These are phyloP conservation scores for Brachionichthys hirsutus DNA, from an alignment of 2,113 vertebrate genomes.

Conservation along the genomic window DNA sequence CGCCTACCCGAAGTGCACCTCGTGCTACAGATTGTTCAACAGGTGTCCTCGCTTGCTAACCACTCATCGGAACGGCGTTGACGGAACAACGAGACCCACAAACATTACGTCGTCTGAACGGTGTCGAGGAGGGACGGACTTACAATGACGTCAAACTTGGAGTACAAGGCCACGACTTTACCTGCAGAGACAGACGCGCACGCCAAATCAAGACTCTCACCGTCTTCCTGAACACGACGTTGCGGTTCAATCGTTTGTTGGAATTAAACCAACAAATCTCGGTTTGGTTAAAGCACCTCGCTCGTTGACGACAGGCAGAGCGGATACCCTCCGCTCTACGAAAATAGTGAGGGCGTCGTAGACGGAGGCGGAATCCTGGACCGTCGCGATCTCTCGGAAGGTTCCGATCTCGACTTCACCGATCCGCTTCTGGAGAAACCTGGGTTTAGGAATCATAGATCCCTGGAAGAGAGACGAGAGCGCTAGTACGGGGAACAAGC, in stretches of 20 bases:
- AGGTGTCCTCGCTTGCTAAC: too few relatives aligned
- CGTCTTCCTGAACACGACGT: too few relatives aligned
- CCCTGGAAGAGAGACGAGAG: slow-evolving; percentile 69
- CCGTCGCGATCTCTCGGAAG: slow-evolving; percentile 84
- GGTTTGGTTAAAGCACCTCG: slow-evolving; percentile 68
- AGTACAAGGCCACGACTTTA: slow-evolving; percentile 92
- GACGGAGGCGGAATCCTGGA: slow-evolving; percentile 82
- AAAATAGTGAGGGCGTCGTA: slow-evolving; percentile 87
- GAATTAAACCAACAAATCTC: not conserved
- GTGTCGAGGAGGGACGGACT: slow-evolving; percentile 66
- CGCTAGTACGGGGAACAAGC: too few relatives aligned
- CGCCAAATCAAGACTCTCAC: too few relatives aligned
- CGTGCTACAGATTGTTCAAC: too few relatives aligned
- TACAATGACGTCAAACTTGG: slow-evolving; percentile 95
- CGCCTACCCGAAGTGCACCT: too few relatives aligned
- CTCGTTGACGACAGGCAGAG: slow-evolving; percentile 87
- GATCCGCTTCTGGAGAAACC: slow-evolving; percentile 86
- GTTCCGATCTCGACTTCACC: slow-evolving; percentile 87
- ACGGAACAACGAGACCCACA: too few relatives aligned
- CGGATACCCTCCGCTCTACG: slow-evolving; percentile 90
- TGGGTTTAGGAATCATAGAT: slow-evolving; percentile 84
- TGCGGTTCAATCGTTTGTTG: too few relatives aligned
- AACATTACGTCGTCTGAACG: too few relatives aligned
- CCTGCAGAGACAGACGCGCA: slow-evolving; percentile 68
- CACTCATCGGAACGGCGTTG: too few relatives aligned